Conservation (phyloP, 2,113 vertebrate genomes). For the Notarius lentiginosus region DNA sequence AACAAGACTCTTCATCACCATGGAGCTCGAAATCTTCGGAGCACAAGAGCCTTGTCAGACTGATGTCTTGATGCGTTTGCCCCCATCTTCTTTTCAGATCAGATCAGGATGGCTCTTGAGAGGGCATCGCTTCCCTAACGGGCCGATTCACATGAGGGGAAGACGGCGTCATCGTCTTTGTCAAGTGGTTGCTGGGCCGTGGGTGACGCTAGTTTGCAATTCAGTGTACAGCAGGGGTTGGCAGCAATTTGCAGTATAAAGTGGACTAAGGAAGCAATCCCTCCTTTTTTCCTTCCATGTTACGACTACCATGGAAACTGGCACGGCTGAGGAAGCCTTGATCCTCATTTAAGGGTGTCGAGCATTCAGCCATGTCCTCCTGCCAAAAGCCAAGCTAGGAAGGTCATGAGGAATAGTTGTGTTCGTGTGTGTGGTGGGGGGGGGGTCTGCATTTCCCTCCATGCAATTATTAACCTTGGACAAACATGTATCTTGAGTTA, state of each 20-base stretch:
- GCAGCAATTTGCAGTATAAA: conserved; percentile 28
- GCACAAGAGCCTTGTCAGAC: conserved; percentile 31
- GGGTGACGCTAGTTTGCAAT: conserved; percentile 44
- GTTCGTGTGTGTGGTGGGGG: not conserved
- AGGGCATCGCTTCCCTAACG: conserved; percentile 14
- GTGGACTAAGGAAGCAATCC: conserved; percentile 21
- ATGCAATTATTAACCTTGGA: conserved; percentile 9
- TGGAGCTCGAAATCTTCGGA: conserved; percentile 38
- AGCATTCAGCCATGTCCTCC: conserved; percentile 21
- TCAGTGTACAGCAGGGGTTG: conserved; percentile 31
- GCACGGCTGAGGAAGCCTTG: conserved; percentile 41
- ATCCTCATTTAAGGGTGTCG: conserved; percentile 40
- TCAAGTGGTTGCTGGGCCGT: conserved; percentile 30
- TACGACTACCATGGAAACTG: conserved; percentile 53
- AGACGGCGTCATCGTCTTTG: conserved; percentile 19
- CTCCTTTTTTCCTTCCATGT: conserved; percentile 9
- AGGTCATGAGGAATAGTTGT: conserved; percentile 4
- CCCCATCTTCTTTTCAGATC: conserved; percentile 29
- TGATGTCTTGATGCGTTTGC: conserved; percentile 49
- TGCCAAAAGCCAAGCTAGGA: conserved; percentile 37
- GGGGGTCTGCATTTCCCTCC: not conserved
- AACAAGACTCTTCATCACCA: conserved; percentile 46
- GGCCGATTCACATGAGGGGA: conserved; percentile 31
- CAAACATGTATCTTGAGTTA: not conserved
- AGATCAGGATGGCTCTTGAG: not conserved